Percentiles rank a stretch among this genome's conserved stretches.
Conservation (phyloP, 2,797 vertebrate species). For the Champsocephalus gunnari region DNA sequence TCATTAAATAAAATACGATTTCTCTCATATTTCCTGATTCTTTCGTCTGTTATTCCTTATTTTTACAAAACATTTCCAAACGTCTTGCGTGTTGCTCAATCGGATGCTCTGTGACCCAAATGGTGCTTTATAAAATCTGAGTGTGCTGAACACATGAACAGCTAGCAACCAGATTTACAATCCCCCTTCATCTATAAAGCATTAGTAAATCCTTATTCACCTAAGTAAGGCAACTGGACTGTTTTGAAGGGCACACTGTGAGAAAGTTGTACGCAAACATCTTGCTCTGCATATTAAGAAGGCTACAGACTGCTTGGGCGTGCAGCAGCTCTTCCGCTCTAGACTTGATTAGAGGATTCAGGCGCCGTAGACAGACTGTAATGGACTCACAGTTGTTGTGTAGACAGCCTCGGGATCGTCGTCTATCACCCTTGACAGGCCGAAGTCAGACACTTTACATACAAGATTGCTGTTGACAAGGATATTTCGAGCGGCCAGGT, state of each 20-base stretch:
- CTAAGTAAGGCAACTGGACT: neutral
- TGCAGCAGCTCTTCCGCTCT: slow-evolving; percentile 29
- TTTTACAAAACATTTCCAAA: too few species aligned
- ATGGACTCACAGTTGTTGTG: slow-evolving; percentile 94
- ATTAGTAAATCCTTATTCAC: neutral
- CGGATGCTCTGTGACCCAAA: neutral
- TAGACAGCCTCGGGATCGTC: slow-evolving; percentile 99
- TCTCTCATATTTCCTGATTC: neutral
- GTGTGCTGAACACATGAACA: neutral
- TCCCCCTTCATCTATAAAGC: neutral
- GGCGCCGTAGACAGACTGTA: slow-evolving; percentile 51
- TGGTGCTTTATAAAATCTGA: neutral
- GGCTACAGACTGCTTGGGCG: slow-evolving; percentile 17
- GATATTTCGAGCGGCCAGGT: slow-evolving; percentile 97
- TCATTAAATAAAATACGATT: neutral
- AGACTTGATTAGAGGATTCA: slow-evolving; percentile 65
- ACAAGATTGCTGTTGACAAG: slow-evolving; percentile 99
- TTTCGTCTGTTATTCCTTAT: too few species aligned
- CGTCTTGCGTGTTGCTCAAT: neutral
- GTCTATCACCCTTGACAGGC: slow-evolving; percentile 97
- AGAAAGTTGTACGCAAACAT: neutral
- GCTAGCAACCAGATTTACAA: neutral
- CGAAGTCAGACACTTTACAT: slow-evolving; percentile 99
- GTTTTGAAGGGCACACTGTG: neutral
- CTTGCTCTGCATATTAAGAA: slow-evolving; percentile 20